Base-by-base conservation (phyloP, 1,140 invertebrate genomes). In the Radopholus similis region DNA sequence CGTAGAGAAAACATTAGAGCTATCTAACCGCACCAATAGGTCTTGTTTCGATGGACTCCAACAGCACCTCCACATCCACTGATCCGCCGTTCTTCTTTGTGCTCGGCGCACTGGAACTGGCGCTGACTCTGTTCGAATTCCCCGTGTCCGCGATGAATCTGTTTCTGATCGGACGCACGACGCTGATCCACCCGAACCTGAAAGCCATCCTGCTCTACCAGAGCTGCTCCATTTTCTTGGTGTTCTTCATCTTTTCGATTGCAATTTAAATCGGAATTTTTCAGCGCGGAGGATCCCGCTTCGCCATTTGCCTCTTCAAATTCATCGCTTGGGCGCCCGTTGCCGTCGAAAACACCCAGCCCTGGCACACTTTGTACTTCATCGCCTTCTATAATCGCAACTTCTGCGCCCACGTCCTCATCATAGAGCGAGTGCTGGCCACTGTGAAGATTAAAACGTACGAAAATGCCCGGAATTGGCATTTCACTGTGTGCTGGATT, bases 101-200 rank as follows among this genome's bases (percentile, higher is more conserved):
- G n/a, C n/a, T n/a, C n/a, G n/a, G n/a, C n/a, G n/a, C n/a, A n/a
- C n/a, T n/a, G n/a, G n/a, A n/a, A n/a, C n/a, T n/a, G n/a, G n/a
- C n/a, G n/a, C n/a, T n/a, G n/a, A n/a, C n/a, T 85, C 64, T 85
- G 84, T 83, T 85, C 84, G 23, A 85, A 71, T 15, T 82, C 83
- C 4, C 75, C 77, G 57, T 83, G 83, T 66, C 85, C 84, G 53
- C 85, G 78, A 42, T 47, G 59, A 21, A 73, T 75, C 13, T 66
- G 72, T 44, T 71, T 54, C 58, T 75, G 73, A 59, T 74, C 70
- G 51, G n/a, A 13, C 44, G 44, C 44, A 47, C 44, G 1, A 21
- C 44, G 1, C n/a, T 47, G 5, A 47, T 47, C 13, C 44, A 47
- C 26, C 44, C 5, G 13, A 47, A 47, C 44, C n/a, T 47, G 44